Evolutionary conservation across 2,888 invertebrate genomes (phyloP), one percentile per base, ranked within the genome.

Genomic region (Drosophila kanekoi): DNA sequence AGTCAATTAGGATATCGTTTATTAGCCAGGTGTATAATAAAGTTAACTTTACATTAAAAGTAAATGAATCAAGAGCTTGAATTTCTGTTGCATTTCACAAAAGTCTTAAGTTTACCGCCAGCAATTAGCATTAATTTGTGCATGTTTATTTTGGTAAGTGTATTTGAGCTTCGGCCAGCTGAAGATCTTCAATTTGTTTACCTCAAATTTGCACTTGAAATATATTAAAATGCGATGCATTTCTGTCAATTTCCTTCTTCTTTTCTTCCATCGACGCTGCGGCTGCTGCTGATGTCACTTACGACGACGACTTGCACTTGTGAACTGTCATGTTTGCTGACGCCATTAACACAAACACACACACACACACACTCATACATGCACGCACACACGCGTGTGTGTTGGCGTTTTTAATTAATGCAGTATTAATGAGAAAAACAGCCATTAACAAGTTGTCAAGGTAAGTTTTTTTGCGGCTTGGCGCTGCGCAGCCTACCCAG

Each of bases 371-470:
- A 33, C 52, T 45, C 51, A 45, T 60, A 49, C 51, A 47, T 60
- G 53, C 40, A 52, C 43, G 45, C 52, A 48, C 45, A 62, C 56
- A 28, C 52, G 18, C 57, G 68, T 65, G 71, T 81, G 64, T 66
- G 67, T 62, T 63, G 77, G 69, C 69, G 65, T 68, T 88, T 80
- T 89, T 82, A 84, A 89, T 89, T 86, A 89, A 91, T 91, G 88
- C 90, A 90, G 93, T 93, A 86, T 89, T 93, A 89, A 91, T 93
- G 91, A 91, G 92, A 81, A 93, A 93, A 90, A 91, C 90, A 76
- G 93, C 93, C 79, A 91, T 93, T 87, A 93, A 92, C 90, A 93
- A 93, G 89, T 89, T 93, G 84, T 92, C 93, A 81, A 92, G 92
- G 93, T 93, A 91, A 87, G 91, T 90, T 79, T 66, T 66, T 72